A percentile compares a stretch with the other conserved stretches of the same genome.
These are phyloP conservation scores for Asobara japonica DNA, from an alignment of 1,140 invertebrate species.

Conservation along the genomic window DNA sequence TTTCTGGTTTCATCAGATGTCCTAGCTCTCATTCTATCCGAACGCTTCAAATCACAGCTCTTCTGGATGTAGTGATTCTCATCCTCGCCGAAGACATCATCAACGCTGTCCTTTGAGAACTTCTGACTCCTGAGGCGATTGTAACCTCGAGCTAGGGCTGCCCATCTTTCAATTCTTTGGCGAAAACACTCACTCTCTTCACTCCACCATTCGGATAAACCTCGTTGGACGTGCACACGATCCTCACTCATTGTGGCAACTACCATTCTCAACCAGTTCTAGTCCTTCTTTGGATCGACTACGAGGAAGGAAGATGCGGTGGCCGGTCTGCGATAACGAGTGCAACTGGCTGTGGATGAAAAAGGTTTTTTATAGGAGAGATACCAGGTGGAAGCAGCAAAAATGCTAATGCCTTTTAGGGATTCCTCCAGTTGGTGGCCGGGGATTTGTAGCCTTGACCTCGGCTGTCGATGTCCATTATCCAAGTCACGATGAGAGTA, in stretches of 20 bases:
- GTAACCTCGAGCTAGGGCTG: constrained; percentile 55
- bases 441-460: background rate
- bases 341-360: background rate
- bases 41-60: constrained; percentile 36
- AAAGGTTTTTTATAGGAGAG: background rate
- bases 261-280: constrained; percentile 8
- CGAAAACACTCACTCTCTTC: constrained; percentile 59
- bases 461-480: background rate
- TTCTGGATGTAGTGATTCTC: constrained; percentile 34
- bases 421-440: too few species aligned
- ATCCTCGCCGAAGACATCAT: constrained; percentile 41
- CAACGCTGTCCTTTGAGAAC: constrained; percentile 41
- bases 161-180: constrained; percentile 61
- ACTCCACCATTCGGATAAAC: constrained; percentile 58
- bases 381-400: background rate
- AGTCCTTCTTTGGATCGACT: background rate
- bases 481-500: background rate
- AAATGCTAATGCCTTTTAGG: background rate
- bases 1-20: constrained; percentile 45
- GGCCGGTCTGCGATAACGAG: background rate
- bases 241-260: constrained; percentile 27
- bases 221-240: constrained; percentile 41
- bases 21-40: constrained; percentile 35
- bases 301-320: background rate
- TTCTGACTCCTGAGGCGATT: constrained; percentile 54